These are phyloP conservation scores for Molossus alvarezi DNA, from an alignment of 2,797 vertebrate genomes.

Conservation along the genomic window DNA sequence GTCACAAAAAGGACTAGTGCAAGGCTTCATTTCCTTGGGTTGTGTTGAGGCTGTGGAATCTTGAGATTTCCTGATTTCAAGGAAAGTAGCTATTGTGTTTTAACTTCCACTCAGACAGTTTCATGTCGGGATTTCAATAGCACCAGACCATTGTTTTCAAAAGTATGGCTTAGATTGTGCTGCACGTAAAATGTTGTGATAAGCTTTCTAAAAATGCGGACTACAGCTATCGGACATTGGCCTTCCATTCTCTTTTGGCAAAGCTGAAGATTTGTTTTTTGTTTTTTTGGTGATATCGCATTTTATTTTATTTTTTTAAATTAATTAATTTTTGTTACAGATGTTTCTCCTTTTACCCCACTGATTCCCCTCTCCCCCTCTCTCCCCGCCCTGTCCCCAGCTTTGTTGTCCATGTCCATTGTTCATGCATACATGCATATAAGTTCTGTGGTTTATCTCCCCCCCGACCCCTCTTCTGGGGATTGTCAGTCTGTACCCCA, in stretches of 20 bases:
- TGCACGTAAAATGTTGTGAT: background rate
- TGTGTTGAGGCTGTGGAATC: background rate
- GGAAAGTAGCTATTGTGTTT: background rate
- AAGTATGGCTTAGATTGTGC: background rate
- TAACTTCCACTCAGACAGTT: conserved; percentile 19
- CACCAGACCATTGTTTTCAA: background rate
- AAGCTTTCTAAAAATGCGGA: conserved; percentile 20
- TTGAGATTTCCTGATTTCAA: conserved; percentile 55
- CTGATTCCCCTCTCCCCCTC: too few species aligned
- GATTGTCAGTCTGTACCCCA: too few species aligned
- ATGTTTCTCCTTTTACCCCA: too few species aligned
- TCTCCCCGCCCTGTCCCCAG: too few species aligned
- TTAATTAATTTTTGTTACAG: too few species aligned
- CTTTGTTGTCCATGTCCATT: too few species aligned
- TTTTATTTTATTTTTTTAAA: too few species aligned
- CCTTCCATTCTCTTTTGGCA: background rate
- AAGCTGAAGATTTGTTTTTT: background rate
- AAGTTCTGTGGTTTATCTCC: too few species aligned
- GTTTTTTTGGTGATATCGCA: background rate
- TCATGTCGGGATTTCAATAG: background rate
- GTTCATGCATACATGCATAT: too few species aligned
- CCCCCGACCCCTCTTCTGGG: too few species aligned
- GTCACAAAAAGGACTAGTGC: background rate
- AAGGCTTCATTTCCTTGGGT: background rate
- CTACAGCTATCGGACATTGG: background rate